These are phyloP conservation scores for Mionectes macconnelli DNA, from an alignment of 2,113 vertebrate species.

Conservation along the genomic window DNA sequence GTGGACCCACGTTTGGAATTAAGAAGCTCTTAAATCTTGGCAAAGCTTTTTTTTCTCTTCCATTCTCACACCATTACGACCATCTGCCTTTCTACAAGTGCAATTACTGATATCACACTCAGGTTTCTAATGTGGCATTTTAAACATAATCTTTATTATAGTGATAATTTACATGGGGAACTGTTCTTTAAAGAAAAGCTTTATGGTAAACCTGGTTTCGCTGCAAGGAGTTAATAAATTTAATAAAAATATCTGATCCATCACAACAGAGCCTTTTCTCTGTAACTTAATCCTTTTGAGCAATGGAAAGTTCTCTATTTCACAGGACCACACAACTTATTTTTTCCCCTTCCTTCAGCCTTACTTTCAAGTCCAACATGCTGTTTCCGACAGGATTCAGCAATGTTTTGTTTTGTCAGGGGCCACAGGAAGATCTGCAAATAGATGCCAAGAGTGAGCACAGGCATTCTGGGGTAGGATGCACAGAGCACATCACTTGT, in stretches of 20 bases:
- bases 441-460: not conserved
- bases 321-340: not conserved
- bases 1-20: not conserved
- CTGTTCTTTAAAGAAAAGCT: not conserved
- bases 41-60: not conserved
- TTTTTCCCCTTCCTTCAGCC: not conserved
- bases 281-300: not conserved
- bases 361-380: not conserved
- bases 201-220: not conserved
- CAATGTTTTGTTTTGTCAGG: not conserved
- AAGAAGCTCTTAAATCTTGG: not conserved
- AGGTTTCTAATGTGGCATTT: not conserved
- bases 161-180: not conserved
- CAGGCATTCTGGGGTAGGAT: accelerated
- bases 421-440: not conserved
- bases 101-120: not conserved
- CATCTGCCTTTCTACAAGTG: not conserved
- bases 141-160: not conserved
- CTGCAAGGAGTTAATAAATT: not conserved
- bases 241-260: not conserved
- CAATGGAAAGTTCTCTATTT: not conserved
- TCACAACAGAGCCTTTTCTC: not conserved
- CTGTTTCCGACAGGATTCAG: not conserved
- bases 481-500: not conserved
- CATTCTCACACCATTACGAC: not conserved